Evolutionary conservation across 2,888 invertebrate genomes (phyloP).

Genomic region (Lamellibrachia satsuma): DNA sequence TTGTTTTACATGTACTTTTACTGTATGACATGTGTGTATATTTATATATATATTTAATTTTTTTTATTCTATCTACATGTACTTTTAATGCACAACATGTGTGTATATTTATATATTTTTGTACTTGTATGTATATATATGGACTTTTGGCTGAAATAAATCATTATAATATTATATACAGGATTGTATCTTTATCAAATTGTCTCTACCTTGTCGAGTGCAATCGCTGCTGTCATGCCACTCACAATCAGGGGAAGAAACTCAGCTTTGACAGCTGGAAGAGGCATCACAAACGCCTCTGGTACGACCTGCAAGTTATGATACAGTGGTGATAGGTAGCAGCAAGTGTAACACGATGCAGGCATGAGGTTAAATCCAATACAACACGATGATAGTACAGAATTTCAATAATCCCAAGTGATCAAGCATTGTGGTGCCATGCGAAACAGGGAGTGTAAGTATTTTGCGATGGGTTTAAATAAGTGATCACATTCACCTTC

Average conservation of each 20-base stretch:
- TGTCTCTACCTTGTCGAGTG: constrained; percentile 58
- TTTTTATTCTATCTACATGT: too few relatives aligned
- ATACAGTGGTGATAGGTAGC: constrained; percentile 40
- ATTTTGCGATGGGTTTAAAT: neutral
- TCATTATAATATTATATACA: neutral
- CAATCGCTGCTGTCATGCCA: constrained; percentile 61
- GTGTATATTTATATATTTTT: too few relatives aligned
- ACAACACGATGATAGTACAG: neutral
- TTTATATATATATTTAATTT: too few relatives aligned
- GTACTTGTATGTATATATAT: too few relatives aligned
- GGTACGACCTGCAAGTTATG: constrained; percentile 38
- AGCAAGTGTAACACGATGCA: too few relatives aligned
- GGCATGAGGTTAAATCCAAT: neutral
- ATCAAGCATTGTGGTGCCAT: neutral
- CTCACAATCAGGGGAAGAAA: constrained; percentile 58
- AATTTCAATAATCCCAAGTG: neutral
- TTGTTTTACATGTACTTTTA: too few relatives aligned
- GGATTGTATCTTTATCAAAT: neutral
- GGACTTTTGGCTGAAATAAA: neutral
- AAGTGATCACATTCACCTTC: neutral
- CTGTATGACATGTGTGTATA: too few relatives aligned
- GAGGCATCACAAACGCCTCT: constrained; percentile 47
- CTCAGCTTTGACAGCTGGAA: constrained; percentile 53
- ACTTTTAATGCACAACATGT: too few relatives aligned
- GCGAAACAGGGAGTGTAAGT: neutral